Base-by-base conservation (phyloP, 2,113 vertebrate genomes). In the Dicaeum eximium region DNA sequence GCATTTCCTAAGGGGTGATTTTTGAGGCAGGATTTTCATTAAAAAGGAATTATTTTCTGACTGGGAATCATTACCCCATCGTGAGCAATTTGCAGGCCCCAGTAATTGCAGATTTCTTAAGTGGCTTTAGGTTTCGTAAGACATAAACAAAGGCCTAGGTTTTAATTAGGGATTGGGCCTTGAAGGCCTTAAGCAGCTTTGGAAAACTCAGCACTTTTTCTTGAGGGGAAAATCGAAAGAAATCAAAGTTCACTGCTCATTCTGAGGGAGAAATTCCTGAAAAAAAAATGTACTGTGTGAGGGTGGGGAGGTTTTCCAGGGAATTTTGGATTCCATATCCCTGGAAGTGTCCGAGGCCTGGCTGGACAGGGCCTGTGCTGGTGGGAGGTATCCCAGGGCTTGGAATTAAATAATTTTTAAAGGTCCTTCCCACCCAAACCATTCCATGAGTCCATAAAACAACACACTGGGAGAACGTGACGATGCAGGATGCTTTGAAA, bases 101-200 rank as follows among this genome's bases (percentile, higher is more conserved):
- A 24, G 5, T 91, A 94, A 92, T 64, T 81, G 37, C 51, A 71
- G 78, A 66, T 91, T 87, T 85, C 84, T 95, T 67, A 85, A 95
- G 66, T n/a, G 47, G 54, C 44, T 91, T 48, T 11, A 57, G 38
- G 30, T 95, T 96, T 95, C 73, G 71, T 92, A 92, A 95, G 14
- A 70, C 62, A 23, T 61, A 69, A 82, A 73, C 50, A 42, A 74
- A 92, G 51, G 13, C 54, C 45, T 1, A 5, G 28, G 25, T 48
- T 80, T 92, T 87, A 91, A 69, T 74, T 54, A 54, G 37, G 50
- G 65, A 73, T 45, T 4, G 5, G 14, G 50, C 17, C 48, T 54
- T 66, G 23, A 72, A 31, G 69, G 64, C 19, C 45, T 60, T 6
- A 18, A 45, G 7, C 27, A 66, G 22, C 53, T 88, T 71, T 11